Evolutionary conservation across 2,888 invertebrate genomes (phyloP).

Genomic region (Colletes collaris): DNA sequence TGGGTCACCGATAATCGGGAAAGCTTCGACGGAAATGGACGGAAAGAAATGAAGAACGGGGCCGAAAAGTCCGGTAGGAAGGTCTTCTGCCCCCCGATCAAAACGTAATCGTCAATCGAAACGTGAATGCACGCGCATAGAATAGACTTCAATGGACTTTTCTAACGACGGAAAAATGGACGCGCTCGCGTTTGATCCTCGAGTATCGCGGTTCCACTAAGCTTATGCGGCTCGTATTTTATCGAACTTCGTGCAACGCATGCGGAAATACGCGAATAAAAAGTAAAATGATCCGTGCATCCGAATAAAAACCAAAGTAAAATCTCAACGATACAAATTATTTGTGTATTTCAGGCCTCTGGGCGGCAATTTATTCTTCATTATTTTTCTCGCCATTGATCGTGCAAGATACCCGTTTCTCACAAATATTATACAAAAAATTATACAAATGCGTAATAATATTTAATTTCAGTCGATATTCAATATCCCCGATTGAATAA

Average conservation of each 20-base stretch:
- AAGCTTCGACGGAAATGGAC: conserved; percentile 56
- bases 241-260: neutral
- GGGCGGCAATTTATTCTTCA: too few relatives aligned
- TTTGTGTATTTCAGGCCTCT: too few relatives aligned
- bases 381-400: too few relatives aligned
- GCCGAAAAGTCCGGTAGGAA: conserved; percentile 22
- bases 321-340: too few relatives aligned
- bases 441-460: neutral
- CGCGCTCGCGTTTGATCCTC: conserved; percentile 31
- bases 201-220: neutral
- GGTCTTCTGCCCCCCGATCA: conserved; percentile 31
- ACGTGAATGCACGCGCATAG: conserved; percentile 45
- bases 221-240: neutral
- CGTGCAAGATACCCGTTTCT: too few relatives aligned
- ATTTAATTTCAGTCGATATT: neutral
- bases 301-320: too few relatives aligned
- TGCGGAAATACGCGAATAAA: neutral
- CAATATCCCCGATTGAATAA: too few relatives aligned
- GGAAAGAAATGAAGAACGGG: conserved; percentile 47
- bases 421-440: too few relatives aligned
- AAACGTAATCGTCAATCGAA: conserved; percentile 43
- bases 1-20: conserved; percentile 63
- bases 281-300: too few relatives aligned
- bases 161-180: conserved; percentile 30
- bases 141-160: conserved; percentile 38